Conservation (phyloP, 2,113 vertebrate genomes). For the Dicentrarchus labrax region DNA sequence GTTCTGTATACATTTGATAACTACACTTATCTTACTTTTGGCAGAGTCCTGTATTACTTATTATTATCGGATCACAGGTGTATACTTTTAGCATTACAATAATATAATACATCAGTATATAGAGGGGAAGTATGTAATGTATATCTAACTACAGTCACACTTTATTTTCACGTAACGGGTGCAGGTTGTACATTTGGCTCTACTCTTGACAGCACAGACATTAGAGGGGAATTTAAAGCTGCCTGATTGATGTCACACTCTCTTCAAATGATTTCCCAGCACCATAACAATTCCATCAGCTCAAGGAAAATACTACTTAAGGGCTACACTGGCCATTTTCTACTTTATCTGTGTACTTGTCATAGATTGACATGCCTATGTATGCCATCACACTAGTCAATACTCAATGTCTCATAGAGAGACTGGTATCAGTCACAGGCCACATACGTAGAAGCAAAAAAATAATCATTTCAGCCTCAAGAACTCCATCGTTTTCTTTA, state of each 20-base stretch:
- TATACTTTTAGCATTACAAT: background rate
- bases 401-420: slow-evolving; percentile 36
- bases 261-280: slow-evolving; percentile 54
- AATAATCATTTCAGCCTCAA: slow-evolving; percentile 28
- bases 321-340: slow-evolving; percentile 30
- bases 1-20: slow-evolving; percentile 12
- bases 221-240: slow-evolving; percentile 63
- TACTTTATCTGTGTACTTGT: slow-evolving; percentile 51
- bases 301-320: slow-evolving; percentile 43
- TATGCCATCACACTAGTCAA: slow-evolving; percentile 41
- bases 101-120: background rate
- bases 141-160: background rate
- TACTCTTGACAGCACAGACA: slow-evolving; percentile 48
- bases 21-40: background rate
- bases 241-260: slow-evolving; percentile 58
- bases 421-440: slow-evolving; percentile 47
- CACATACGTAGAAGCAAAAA: slow-evolving; percentile 16
- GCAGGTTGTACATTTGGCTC: slow-evolving; percentile 40
- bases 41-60: background rate
- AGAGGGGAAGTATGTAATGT: background rate
- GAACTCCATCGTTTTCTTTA: slow-evolving; percentile 3
- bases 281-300: slow-evolving; percentile 64
- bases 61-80: background rate
- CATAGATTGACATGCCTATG: slow-evolving; percentile 35
- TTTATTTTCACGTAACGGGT: slow-evolving; percentile 2